Base-by-base conservation (phyloP, 1,140 invertebrate genomes). In the Conopomorpha cramerella region DNA sequence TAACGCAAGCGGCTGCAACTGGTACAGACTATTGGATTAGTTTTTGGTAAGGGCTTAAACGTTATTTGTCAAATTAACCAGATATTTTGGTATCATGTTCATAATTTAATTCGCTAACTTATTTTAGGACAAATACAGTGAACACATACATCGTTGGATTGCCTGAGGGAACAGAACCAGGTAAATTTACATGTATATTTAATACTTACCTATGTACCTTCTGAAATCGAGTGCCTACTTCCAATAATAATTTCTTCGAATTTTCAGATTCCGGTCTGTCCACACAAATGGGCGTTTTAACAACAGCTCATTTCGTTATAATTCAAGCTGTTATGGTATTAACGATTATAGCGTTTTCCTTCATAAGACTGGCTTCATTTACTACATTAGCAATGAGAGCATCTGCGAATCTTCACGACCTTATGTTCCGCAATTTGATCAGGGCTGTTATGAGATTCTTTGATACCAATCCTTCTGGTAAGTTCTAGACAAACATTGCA, bases 21-120 rank as follows among this genome's bases (percentile, higher is more conserved):
- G 82, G 83, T 1, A 82, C 83, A 3, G 91, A 95, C 55, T 94
- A 85, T 54, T 94, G 91, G 83, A 73, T 92, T 0, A 86, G 87
- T 41, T 86, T 82, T 38, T 94, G 91, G 92, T 73, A 66, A 65
- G 46, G 51, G 52, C 15, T 66, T n/a, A n/a, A 61, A 28, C 59
- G 53, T 11, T 51, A 39, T 8, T 36, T 8, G 23, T 36, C 15
- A 27, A 17, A 19, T 33, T 30, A 33, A 30, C 7, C 3, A 34
- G 66, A 1, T 67, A 71, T 14, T 41, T 65, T 13, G 55, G 32
- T 3, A 55, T 70, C 10, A 49, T 66, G 2, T 28, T 62, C 3
- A 59, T 65, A 52, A 25, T 43, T 14, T 30, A 48, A 49, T 11
- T 47, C 27, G 3, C 41, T 44, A 29, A 29, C 26, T 34, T 36